A percentile compares a stretch with the other conserved stretches of the same genome.
phyloP scores from a whole-genome alignment of 2,888 invertebrate genomes.

The Allacma fusca region DNA sequence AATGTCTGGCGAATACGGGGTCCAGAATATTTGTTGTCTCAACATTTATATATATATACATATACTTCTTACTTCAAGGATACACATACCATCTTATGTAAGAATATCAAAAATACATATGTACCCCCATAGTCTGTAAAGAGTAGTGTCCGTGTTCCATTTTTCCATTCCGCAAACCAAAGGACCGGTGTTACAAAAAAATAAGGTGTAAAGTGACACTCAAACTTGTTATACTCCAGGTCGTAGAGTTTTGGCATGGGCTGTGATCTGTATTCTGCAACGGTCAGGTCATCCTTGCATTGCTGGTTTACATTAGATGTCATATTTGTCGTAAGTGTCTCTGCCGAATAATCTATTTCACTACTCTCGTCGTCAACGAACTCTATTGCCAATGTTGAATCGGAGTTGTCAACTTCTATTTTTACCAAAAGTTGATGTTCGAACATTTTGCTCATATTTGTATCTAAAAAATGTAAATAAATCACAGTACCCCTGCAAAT shows the following conservation, averaged over 20 bases:
- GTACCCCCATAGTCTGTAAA: neutral
- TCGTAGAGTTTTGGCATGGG: neutral
- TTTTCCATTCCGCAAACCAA: neutral
- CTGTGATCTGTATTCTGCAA: neutral
- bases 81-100: too few relatives aligned
- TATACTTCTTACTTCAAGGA: too few relatives aligned
- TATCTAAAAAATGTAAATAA: neutral
- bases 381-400: too few relatives aligned
- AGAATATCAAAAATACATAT: neutral
- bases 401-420: neutral
- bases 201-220: neutral
- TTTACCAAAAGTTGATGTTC: neutral
- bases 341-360: too few relatives aligned
- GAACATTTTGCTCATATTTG: neutral
- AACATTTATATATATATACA: too few relatives aligned
- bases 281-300: neutral
- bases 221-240: neutral
- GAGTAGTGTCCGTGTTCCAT: neutral
- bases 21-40: too few relatives aligned
- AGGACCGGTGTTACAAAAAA: neutral
- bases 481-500: neutral
- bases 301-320: too few relatives aligned
- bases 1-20: too few relatives aligned
- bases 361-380: too few relatives aligned
- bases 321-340: neutral